phyloP scores from a whole-genome alignment of 2,797 vertebrate species.

The Discoglossus pictus region DNA sequence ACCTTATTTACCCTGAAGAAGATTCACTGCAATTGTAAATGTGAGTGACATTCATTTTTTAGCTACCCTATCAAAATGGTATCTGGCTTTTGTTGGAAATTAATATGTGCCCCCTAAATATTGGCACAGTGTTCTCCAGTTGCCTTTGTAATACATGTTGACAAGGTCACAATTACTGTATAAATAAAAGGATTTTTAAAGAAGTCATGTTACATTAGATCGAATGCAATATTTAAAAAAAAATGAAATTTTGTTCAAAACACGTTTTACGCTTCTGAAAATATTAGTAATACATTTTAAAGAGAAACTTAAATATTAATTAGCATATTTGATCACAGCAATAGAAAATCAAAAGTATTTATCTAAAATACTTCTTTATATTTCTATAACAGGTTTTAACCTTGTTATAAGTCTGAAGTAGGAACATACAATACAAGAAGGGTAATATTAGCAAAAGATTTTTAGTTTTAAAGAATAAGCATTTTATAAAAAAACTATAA shows the following conservation, averaged over 20 bases:
- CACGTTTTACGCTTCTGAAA: background rate
- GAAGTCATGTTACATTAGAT: too few relatives aligned
- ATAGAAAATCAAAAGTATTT: slow-evolving; percentile 11
- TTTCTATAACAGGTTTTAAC: too few relatives aligned
- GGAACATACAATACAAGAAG: too few relatives aligned
- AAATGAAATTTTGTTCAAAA: background rate
- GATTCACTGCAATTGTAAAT: slow-evolving; percentile 14
- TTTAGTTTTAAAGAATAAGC: too few relatives aligned
- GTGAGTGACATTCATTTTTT: slow-evolving; percentile 23
- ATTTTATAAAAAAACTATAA: too few relatives aligned
- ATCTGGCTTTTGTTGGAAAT: background rate
- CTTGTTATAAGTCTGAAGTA: too few relatives aligned
- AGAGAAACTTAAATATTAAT: background rate
- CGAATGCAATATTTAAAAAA: background rate
- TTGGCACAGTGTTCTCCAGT: background rate
- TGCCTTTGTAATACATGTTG: background rate
- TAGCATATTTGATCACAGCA: slow-evolving; percentile 14
- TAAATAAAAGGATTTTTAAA: background rate
- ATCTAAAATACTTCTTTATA: too few relatives aligned
- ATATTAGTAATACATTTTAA: background rate
- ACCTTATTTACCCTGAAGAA: slow-evolving; percentile 33
- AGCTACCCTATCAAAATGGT: background rate
- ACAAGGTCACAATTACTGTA: background rate
- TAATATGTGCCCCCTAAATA: background rate
- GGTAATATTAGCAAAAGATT: too few relatives aligned